phyloP scores from a whole-genome alignment of 2,113 vertebrate species.

The Vulpes lagopus region DNA sequence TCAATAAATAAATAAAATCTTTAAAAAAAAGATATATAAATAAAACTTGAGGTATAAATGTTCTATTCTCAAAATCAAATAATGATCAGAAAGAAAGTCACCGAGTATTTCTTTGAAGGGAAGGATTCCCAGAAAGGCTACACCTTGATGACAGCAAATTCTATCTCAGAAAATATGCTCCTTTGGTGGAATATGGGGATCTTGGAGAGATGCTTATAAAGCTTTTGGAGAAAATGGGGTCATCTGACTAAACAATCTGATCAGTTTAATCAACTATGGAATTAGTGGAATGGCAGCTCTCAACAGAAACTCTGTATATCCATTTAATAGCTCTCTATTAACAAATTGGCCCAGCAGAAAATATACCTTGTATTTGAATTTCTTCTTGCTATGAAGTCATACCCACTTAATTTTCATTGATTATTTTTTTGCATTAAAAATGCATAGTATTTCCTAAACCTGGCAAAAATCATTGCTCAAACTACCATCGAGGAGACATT shows the following conservation, averaged over 20 bases:
- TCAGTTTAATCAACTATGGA: not conserved
- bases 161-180: not conserved
- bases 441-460: not conserved
- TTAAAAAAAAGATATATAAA: not conserved
- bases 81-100: not conserved
- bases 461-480: not conserved
- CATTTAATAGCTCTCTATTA: not conserved
- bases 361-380: not conserved
- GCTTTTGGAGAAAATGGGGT: not conserved
- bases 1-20: no score
- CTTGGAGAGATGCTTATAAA: not conserved
- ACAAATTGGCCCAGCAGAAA: not conserved
- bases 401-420: not conserved
- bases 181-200: not conserved
- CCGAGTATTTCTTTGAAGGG: not conserved
- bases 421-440: conserved; percentile 51
- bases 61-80: conserved; percentile 9
- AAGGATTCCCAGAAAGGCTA: not conserved
- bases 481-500: not conserved
- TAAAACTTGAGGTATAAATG: not conserved
- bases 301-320: not conserved
- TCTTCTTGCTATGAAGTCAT: conserved; percentile 18
- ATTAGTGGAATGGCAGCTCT: not conserved
- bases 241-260: not conserved
- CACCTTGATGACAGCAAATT: not conserved